A percentile compares a stretch with the other conserved stretches of the same genome.
These are phyloP conservation scores for Melanotaenia pygmaea DNA, from an alignment of 2,797 vertebrate species.

Conservation along the genomic window DNA sequence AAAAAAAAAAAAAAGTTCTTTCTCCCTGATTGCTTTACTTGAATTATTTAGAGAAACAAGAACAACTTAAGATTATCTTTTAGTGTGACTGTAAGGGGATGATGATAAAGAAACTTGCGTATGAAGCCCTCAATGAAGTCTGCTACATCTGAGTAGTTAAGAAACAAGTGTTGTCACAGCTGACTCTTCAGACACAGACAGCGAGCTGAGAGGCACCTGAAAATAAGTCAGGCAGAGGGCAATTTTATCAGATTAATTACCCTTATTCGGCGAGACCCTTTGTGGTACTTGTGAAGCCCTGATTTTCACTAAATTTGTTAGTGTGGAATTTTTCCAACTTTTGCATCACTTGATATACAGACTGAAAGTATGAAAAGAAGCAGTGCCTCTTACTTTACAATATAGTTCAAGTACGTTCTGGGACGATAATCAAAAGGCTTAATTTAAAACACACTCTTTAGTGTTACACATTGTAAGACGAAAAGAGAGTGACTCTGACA, in stretches of 20 bases:
- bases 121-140: conserved; percentile 37
- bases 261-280: conserved; percentile 36
- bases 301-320: conserved; percentile 46
- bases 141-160: conserved; percentile 20
- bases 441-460: conserved; percentile 32
- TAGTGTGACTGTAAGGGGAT: conserved; percentile 15
- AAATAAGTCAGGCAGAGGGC: conserved; percentile 41
- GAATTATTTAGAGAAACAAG: conserved; percentile 39
- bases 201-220: conserved; percentile 30
- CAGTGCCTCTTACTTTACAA: conserved; percentile 18
- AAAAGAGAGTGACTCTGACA: conserved; percentile 18
- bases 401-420: neutral
- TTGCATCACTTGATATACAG: conserved; percentile 34
- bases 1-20: conserved; percentile 10
- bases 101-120: conserved; percentile 37
- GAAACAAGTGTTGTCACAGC: conserved; percentile 54
- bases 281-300: conserved; percentile 11
- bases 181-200: conserved; percentile 47
- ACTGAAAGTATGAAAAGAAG: conserved; percentile 46
- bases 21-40: conserved; percentile 48
- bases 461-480: conserved; percentile 23
- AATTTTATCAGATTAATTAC: conserved; percentile 42
- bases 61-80: conserved; percentile 39
- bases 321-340: conserved; percentile 39
- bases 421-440: conserved; percentile 34